Percentiles rank a stretch among this genome's conserved stretches.
Conservation (phyloP, 2,888 invertebrate genomes). For the Margaritifera margaritifera region DNA sequence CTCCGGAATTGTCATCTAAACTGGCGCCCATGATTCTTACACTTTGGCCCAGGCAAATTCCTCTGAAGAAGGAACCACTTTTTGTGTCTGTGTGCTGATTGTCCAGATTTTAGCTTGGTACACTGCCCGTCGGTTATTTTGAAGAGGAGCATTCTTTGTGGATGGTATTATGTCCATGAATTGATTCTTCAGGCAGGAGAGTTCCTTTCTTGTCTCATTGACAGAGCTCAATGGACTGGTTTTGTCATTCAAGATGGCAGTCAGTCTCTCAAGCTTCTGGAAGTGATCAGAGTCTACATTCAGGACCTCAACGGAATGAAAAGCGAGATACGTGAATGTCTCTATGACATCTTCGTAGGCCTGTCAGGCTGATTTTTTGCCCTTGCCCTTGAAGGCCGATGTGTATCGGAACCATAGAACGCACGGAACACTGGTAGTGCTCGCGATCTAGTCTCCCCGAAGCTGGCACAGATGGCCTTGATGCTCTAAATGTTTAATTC, state of each 20-base stretch:
- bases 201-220: too few relatives aligned
- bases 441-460: conserved; percentile 1
- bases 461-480: conserved; percentile 7
- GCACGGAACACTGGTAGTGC: not conserved
- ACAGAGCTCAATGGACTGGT: too few relatives aligned
- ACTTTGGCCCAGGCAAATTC: not conserved
- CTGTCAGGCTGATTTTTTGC: not conserved
- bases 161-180: not conserved
- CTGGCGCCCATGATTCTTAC: not conserved
- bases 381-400: not conserved
- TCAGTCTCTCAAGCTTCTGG: too few relatives aligned
- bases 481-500: conserved; percentile 8
- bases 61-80: not conserved
- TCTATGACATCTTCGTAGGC: conserved; percentile 4
- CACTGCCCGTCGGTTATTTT: too few relatives aligned
- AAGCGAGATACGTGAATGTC: not conserved
- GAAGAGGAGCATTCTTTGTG: not conserved
- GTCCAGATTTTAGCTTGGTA: conserved; percentile 1
- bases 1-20: too few relatives aligned
- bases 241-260: too few relatives aligned
- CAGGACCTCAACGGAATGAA: not conserved
- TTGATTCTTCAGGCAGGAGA: not conserved
- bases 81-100: not conserved
- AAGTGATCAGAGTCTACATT: too few relatives aligned
- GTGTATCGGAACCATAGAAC: not conserved